Evolutionary conservation across 2,888 invertebrate genomes (phyloP), one percentile per base, ranked within the genome.

Genomic region (Phoenoteleia sp.): DNA sequence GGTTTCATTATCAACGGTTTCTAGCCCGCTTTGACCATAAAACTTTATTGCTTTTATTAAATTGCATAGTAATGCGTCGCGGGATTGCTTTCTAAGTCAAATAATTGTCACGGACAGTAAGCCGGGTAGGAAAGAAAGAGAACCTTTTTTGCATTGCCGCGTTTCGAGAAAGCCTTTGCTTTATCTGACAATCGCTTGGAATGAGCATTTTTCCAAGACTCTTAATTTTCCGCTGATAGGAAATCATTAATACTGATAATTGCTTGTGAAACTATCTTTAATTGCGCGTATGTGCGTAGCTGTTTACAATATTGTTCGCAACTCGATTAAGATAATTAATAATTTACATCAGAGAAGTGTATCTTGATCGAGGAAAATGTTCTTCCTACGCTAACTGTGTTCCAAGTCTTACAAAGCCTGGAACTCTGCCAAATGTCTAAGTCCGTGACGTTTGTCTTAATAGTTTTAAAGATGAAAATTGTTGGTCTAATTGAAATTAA

Each of bases 51-150:
- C 27, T 52, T 52, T 49, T 29, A 67, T 39, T 69, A 25, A 47
- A 47, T 54, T 69, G 54, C 54, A 69, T 69, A 69, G 54, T 54
- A 69, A 69, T 69, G 52, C 52, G 52, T 47, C 52, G 67, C 52
- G 49, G 13, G 45, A 71, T 27, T 71, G 39, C 58, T 71, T 71
- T 71, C 69, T 69, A 69, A 69, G 27, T 13, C 13, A 45, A 39
- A 36, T 39, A 49, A 52, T 52, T 54, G 54, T 69, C 49, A 69
- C 54, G 54, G 67, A 54, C 27, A 54, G 27, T 69, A 69, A 69
- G 67, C 25, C 13, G 19, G 21, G n/a, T 49, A 29, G 19, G 49
- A 66, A 47, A 66, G 49, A 49, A 47, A 66, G 29, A 29, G 47
- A n/a, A 39, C 25, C 21, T 56, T 29, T 42, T 56, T 52, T 54